These are phyloP conservation scores for Perodicticus potto DNA, from an alignment of 2,797 vertebrate genomes.

Conservation along the genomic window DNA sequence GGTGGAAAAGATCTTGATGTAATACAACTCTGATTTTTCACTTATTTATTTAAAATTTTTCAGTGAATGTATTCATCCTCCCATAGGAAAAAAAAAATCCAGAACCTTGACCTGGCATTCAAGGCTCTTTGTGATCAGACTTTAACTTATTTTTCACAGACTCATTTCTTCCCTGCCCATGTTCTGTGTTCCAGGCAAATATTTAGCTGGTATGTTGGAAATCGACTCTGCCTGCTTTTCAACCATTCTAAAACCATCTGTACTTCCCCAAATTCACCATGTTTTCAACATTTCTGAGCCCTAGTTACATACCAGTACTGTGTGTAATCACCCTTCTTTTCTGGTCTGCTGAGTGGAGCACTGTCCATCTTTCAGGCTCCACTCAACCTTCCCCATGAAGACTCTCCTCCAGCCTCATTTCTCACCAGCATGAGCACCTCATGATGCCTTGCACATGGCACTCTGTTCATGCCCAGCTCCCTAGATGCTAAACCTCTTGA, in stretches of 20 bases:
- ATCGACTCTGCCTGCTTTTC: background rate
- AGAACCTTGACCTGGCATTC: background rate
- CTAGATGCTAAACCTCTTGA: background rate
- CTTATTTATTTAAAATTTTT: conserved; percentile 48
- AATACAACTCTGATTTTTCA: background rate
- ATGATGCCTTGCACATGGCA: background rate
- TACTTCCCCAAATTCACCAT: background rate
- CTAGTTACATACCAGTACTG: background rate
- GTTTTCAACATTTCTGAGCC: background rate
- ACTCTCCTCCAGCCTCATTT: background rate
- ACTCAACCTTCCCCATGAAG: background rate
- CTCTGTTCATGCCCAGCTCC: background rate
- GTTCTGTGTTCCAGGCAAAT: conserved; percentile 3
- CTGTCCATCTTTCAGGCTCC: background rate
- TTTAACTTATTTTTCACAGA: background rate
- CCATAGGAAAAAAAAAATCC: background rate
- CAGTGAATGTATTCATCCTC: background rate
- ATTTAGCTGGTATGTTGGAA: background rate
- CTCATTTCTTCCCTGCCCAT: background rate
- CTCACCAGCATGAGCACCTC: background rate
- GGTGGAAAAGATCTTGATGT: background rate
- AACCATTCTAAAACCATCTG: background rate
- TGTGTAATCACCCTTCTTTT: background rate
- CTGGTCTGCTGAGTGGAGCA: background rate
- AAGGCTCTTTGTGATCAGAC: background rate